Conservation (phyloP, 1,140 invertebrate genomes). For the Galleria mellonella region DNA sequence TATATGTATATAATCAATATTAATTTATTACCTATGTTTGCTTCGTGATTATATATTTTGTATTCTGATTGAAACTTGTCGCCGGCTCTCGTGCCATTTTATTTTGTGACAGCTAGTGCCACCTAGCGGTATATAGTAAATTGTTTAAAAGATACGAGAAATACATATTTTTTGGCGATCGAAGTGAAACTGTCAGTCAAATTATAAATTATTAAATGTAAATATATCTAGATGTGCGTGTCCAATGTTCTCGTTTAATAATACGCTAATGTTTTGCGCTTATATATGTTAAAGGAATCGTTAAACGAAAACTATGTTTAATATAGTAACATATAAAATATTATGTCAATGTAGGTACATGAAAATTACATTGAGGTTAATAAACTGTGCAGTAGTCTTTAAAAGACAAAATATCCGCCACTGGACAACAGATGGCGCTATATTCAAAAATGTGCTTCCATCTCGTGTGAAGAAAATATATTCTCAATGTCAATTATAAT, state of each 20-base stretch:
- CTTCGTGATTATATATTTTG: background rate
- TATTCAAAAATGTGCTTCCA: too few relatives aligned
- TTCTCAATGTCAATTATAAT: constrained; percentile 57
- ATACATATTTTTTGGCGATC: constrained; percentile 25
- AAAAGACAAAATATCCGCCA: too few relatives aligned
- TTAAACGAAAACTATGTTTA: too few relatives aligned
- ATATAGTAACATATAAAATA: too few relatives aligned
- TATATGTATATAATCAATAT: background rate
- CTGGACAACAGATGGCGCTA: too few relatives aligned
- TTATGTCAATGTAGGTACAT: too few relatives aligned
- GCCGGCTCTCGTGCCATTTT: too few relatives aligned
- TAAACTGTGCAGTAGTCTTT: too few relatives aligned
- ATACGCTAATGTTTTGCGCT: too few relatives aligned
- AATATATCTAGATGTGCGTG: constrained; percentile 41
- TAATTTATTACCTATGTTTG: background rate
- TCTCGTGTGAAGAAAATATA: constrained; percentile 31
- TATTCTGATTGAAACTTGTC: too few relatives aligned
- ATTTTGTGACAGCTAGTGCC: constrained; percentile 2
- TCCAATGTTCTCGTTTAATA: background rate
- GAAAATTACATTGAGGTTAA: too few relatives aligned
- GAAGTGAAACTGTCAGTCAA: constrained; percentile 55
- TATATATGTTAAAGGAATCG: too few relatives aligned
- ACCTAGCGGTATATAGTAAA: constrained; percentile 11
- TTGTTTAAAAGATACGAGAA: constrained; percentile 6
- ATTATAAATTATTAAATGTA: constrained; percentile 56